Evolutionary conservation across 2,888 invertebrate genomes (phyloP).

Genomic region (Mechanitis messenoides): DNA sequence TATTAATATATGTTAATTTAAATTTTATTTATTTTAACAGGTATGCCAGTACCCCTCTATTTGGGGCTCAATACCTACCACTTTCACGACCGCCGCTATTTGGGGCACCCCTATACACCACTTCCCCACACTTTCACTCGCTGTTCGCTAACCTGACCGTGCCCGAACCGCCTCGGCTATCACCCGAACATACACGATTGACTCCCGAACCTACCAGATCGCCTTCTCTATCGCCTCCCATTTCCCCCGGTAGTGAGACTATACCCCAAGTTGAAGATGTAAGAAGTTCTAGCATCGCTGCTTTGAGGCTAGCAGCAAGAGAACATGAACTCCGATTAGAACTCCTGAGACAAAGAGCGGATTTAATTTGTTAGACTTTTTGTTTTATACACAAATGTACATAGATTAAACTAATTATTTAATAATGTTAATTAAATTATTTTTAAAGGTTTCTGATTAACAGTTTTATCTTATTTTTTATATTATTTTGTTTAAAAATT

Average conservation of each 20-base stretch:
- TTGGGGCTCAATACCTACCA: constrained; percentile 63
- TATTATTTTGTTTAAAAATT: no score
- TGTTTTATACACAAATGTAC: not conserved
- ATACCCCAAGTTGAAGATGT: constrained; percentile 78
- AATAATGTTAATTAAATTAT: not conserved
- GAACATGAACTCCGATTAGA: constrained; percentile 92
- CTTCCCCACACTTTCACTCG: constrained; percentile 86
- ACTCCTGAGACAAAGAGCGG: constrained; percentile 81
- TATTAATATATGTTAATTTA: not conserved
- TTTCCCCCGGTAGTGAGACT: constrained; percentile 70
- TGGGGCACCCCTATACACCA: constrained; percentile 65
- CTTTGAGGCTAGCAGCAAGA: constrained; percentile 88
- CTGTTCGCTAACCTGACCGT: constrained; percentile 87
- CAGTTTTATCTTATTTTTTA: no score
- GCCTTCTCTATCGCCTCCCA: constrained; percentile 72
- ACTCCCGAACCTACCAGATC: constrained; percentile 52
- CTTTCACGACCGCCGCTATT: constrained; percentile 61
- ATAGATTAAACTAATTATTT: not conserved
- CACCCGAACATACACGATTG: constrained; percentile 50
- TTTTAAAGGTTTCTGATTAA: no score
- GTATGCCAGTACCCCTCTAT: constrained; percentile 63
- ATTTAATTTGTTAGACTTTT: constrained; percentile 56
- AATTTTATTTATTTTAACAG: constrained; percentile 38
- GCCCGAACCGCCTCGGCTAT: constrained; percentile 59
- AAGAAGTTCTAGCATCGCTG: constrained; percentile 91